These are phyloP conservation scores for Sarcophilus harrisii DNA, from an alignment of 2,797 vertebrate genomes.

Conservation along the genomic window DNA sequence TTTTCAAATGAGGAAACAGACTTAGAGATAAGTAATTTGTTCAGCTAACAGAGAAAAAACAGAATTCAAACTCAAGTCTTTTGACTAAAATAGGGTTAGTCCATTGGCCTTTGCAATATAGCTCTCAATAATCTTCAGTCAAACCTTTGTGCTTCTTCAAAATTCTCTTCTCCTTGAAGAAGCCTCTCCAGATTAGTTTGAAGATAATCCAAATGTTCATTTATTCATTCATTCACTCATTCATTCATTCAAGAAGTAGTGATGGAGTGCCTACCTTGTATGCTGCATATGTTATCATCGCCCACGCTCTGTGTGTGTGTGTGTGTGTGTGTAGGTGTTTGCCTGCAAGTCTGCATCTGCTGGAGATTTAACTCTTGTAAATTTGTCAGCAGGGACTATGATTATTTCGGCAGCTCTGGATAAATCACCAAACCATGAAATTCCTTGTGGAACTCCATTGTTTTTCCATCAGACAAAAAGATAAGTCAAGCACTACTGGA, in stretches of 20 bases:
- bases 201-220: background rate
- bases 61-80: background rate
- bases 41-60: background rate
- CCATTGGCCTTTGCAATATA: background rate
- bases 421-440: background rate
- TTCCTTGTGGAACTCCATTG: background rate
- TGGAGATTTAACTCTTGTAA: background rate
- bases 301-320: background rate
- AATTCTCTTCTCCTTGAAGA: background rate
- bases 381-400: background rate
- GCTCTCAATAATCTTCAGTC: background rate
- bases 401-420: background rate
- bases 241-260: background rate
- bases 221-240: background rate
- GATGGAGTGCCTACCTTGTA: background rate
- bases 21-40: background rate
- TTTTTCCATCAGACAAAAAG: background rate
- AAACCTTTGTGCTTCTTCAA: background rate
- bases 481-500: background rate
- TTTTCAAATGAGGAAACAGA: background rate
- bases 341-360: background rate
- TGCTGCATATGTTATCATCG: background rate
- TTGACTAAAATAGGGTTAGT: background rate
- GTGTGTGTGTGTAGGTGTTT: conserved; percentile 5
- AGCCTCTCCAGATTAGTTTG: background rate